Evolutionary conservation across 2,113 vertebrate species (phyloP).

Genomic region (Todiramphus chloris): DNA sequence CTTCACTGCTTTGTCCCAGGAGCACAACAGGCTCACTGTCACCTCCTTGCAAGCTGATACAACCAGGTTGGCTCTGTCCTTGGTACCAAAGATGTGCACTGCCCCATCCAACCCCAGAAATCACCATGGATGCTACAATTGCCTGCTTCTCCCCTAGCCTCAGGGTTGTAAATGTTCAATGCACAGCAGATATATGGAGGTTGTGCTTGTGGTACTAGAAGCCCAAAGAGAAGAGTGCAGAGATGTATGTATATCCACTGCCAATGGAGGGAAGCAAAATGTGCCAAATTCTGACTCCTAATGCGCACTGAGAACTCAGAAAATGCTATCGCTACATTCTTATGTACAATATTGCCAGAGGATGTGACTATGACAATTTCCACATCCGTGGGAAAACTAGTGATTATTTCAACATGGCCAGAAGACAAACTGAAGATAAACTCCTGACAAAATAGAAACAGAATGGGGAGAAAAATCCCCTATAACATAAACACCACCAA

Average conservation of each 20-base stretch:
- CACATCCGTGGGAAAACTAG: background rate
- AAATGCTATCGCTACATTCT: background rate
- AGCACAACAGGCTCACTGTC: accelerated
- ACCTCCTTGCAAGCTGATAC: no score
- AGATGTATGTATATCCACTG: background rate
- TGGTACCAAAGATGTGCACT: accelerated
- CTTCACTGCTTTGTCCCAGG: accelerated
- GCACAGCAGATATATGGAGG: background rate
- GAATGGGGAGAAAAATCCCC: background rate
- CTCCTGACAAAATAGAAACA: background rate
- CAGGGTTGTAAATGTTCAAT: accelerated
- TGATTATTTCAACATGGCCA: background rate
- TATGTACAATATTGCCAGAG: background rate
- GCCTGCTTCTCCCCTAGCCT: background rate
- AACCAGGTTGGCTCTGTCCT: background rate
- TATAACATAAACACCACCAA: background rate
- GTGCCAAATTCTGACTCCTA: background rate
- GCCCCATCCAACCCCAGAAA: accelerated
- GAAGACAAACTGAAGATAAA: conserved; percentile 44
- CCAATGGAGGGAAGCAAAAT: background rate
- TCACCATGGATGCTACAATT: accelerated
- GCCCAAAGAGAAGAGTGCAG: background rate
- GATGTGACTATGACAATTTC: background rate
- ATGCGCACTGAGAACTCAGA: background rate
- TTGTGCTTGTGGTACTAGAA: background rate